Percentiles rank a stretch among this genome's conserved stretches.
These are phyloP conservation scores for Sinelater perroti DNA, from an alignment of 2,888 invertebrate genomes.

Conservation along the genomic window DNA sequence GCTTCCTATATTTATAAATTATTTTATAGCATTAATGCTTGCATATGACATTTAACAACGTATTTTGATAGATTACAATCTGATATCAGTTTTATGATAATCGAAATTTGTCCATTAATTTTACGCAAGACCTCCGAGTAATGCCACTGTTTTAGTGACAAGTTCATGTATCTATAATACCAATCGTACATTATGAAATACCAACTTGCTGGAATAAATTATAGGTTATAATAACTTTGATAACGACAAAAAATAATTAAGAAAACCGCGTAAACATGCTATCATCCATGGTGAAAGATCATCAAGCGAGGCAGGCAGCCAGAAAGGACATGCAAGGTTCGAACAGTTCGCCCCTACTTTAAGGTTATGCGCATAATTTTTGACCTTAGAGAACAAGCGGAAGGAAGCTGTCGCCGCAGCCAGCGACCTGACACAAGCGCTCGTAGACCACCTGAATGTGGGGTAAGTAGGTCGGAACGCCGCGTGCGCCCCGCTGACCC, in stretches of 20 bases:
- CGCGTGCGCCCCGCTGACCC: not conserved
- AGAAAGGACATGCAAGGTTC: constrained; percentile 85
- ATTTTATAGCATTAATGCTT: no score
- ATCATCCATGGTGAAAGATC: constrained; percentile 86
- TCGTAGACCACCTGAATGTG: constrained; percentile 97
- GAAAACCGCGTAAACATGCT: constrained; percentile 79
- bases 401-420: constrained; percentile 94
- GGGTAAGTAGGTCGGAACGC: constrained; percentile 71
- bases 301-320: constrained; percentile 80
- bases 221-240: no score
- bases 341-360: constrained; percentile 13
- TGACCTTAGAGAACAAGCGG: constrained; percentile 79
- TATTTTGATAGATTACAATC: no score
- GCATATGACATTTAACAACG: no score
- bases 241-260: not conserved
- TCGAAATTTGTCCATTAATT: no score
- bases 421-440: constrained; percentile 88
- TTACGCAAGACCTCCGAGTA: no score
- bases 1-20: no score
- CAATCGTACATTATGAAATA: no score
- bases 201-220: no score
- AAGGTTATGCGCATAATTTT: constrained; percentile 18
- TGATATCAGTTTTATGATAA: no score
- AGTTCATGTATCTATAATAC: no score
- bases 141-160: no score